phyloP scores from a whole-genome alignment of 2,113 vertebrate genomes.

The Malurus cyaneus region DNA sequence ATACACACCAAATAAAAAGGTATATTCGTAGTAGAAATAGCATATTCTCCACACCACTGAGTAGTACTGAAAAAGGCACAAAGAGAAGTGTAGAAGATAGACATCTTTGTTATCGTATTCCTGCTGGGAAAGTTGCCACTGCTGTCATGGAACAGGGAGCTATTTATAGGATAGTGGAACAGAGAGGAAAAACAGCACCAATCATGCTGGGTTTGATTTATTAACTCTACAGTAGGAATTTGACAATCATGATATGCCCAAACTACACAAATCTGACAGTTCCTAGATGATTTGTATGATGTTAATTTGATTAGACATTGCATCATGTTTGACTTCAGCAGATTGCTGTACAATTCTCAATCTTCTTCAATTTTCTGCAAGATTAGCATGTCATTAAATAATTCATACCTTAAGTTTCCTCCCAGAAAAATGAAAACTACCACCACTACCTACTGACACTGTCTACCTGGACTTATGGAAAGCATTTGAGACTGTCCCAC shows the following conservation, averaged over 20 bases:
- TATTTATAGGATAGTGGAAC: background rate
- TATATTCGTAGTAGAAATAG: background rate
- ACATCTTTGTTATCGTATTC: background rate
- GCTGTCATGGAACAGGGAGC: background rate
- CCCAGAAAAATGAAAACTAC: background rate
- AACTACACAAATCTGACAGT: background rate
- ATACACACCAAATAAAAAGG: background rate
- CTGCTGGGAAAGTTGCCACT: slow-evolving; percentile 8
- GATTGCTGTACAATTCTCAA: background rate
- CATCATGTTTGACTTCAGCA: background rate
- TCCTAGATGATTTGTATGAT: background rate
- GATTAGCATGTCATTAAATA: background rate
- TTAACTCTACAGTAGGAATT: background rate
- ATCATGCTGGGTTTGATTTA: background rate
- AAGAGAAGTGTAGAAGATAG: background rate
- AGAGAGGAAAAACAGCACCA: background rate
- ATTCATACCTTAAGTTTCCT: background rate
- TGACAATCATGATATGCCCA: background rate
- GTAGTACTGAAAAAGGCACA: background rate
- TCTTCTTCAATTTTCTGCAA: background rate
- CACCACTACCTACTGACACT: background rate
- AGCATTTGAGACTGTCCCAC: background rate
- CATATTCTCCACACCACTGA: background rate
- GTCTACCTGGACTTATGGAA: background rate
- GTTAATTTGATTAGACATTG: background rate